phyloP scores from a whole-genome alignment of 1,140 invertebrate species.

The Tribolium madens region DNA sequence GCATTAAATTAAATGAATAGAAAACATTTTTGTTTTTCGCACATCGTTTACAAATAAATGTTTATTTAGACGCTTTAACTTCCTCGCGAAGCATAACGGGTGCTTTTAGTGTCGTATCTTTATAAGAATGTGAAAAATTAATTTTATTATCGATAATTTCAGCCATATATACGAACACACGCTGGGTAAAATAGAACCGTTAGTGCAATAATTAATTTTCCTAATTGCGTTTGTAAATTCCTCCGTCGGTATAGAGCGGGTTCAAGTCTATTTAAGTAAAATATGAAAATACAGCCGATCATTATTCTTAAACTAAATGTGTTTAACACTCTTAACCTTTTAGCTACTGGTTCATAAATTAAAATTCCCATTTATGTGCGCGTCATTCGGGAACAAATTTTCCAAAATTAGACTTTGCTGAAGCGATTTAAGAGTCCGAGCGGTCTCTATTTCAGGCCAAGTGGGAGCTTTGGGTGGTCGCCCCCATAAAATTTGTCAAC shows the following conservation, averaged over 20 bases:
- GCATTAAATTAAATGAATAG: too few species aligned
- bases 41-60: neutral
- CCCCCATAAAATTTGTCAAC: constrained; percentile 35
- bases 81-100: neutral
- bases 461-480: constrained; percentile 30
- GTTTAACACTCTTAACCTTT: constrained; percentile 14
- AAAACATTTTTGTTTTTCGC: too few species aligned
- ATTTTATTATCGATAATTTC: neutral
- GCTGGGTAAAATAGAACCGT: neutral
- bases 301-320: constrained; percentile 14
- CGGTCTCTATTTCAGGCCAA: too few species aligned
- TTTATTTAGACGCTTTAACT: neutral
- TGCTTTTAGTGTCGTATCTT: neutral
- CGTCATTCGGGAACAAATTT: neutral
- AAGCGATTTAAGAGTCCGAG: neutral
- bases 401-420: neutral
- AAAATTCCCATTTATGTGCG: neutral
- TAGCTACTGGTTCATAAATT: constrained; percentile 2
- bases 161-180: neutral
- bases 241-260: neutral
- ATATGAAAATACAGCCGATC: constrained; percentile 2
- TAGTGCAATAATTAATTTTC: constrained; percentile 7
- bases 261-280: neutral
- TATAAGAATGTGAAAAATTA: neutral
- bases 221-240: neutral